Percentiles rank a stretch among this genome's conserved stretches.
These are phyloP conservation scores for Chydorus sphaericus DNA, from an alignment of 2,888 invertebrate genomes.

Conservation along the genomic window DNA sequence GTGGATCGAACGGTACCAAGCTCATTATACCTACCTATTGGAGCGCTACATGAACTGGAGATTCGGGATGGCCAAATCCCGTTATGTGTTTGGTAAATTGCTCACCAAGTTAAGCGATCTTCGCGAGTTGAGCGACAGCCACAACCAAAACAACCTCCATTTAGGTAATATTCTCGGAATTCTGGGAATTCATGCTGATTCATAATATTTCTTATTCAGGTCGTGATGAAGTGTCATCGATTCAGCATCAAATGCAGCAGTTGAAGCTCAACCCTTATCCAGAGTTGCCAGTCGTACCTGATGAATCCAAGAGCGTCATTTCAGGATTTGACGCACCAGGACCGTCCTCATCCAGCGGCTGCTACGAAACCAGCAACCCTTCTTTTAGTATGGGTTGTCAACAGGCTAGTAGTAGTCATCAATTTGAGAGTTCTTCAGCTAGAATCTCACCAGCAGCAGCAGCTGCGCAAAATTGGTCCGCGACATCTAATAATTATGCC, in stretches of 20 bases:
- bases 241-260: constrained; percentile 24
- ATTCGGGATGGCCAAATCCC: constrained; percentile 25
- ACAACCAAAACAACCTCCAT: constrained; percentile 24
- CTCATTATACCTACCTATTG: constrained; percentile 27
- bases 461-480: not conserved
- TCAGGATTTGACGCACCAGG: not conserved
- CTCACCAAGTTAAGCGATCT: constrained; percentile 31
- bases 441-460: not conserved
- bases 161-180: constrained; percentile 16
- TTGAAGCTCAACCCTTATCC: constrained; percentile 23
- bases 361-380: too few species aligned
- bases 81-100: constrained; percentile 27
- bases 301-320: not conserved
- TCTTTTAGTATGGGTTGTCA: too few species aligned
- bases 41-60: constrained; percentile 27
- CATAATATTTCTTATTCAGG: too few species aligned
- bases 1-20: constrained; percentile 24
- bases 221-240: constrained; percentile 23
- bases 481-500: not conserved
- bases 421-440: not conserved
- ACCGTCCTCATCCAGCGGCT: too few species aligned
- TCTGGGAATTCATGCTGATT: not conserved
- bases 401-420: too few species aligned
- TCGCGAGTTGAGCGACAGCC: constrained; percentile 27
- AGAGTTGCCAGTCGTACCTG: constrained; percentile 17